phyloP scores from a whole-genome alignment of 2,797 vertebrate genomes.

The Oreonectes daqikongensis region DNA sequence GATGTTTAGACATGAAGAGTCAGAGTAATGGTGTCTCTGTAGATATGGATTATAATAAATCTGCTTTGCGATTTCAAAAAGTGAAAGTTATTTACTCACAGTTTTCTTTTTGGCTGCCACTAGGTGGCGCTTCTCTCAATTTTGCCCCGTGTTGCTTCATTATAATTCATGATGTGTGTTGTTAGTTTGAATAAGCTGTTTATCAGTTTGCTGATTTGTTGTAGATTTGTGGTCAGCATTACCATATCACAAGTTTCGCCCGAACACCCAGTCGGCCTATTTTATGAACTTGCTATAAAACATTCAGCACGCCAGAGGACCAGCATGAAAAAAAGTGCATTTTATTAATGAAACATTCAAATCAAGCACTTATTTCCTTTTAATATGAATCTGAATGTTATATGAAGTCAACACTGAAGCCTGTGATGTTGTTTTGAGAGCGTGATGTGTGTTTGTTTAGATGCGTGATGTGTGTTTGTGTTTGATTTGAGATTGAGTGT shows the following conservation, averaged over 20 bases:
- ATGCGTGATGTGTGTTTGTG: background rate
- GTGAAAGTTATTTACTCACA: too few relatives aligned
- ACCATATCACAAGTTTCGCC: background rate
- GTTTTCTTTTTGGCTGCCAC: background rate
- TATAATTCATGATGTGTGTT: background rate
- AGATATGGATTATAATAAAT: too few relatives aligned
- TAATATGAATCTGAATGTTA: conserved; percentile 59
- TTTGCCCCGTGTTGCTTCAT: background rate
- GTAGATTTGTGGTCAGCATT: too few relatives aligned
- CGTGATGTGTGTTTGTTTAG: background rate
- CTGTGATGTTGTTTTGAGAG: background rate
- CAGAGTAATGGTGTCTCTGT: too few relatives aligned
- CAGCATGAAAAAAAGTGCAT: background rate
- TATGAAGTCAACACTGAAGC: background rate
- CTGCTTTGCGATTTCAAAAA: too few relatives aligned
- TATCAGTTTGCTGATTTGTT: background rate
- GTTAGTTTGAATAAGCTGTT: background rate
- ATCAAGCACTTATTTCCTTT: conserved; percentile 52
- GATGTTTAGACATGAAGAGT: too few relatives aligned
- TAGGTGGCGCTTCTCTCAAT: background rate
- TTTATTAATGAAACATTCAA: conserved; percentile 65
- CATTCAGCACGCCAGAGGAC: conserved; percentile 8
- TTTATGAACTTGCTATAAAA: conserved; percentile 10
- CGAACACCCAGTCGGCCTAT: background rate
- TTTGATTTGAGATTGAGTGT: background rate